These are phyloP conservation scores for Myotis lucifugus DNA, from an alignment of 2,113 vertebrate species.

Conservation along the genomic window DNA sequence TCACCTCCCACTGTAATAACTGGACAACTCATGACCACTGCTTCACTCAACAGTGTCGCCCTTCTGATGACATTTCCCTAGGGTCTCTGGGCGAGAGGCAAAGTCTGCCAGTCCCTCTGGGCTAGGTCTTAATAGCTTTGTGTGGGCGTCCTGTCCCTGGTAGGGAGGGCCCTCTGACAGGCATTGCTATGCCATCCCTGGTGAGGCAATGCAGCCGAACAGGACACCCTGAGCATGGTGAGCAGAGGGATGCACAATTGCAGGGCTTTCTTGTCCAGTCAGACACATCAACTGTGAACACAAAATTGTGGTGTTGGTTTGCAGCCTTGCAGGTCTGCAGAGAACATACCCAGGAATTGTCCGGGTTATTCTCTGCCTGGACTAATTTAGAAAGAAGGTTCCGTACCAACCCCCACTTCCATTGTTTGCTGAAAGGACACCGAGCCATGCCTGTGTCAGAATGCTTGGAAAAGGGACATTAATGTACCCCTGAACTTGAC, in stretches of 20 bases:
- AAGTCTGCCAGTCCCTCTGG: background rate
- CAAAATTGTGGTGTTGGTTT: fast-evolving
- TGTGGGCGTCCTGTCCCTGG: background rate
- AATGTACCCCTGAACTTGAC: background rate
- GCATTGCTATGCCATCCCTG: background rate
- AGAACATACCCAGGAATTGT: background rate
- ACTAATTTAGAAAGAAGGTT: no score
- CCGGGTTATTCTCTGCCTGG: background rate
- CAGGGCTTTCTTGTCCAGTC: background rate
- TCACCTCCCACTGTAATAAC: background rate
- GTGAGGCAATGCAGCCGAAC: background rate
- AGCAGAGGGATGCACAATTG: fast-evolving
- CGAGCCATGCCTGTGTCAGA: background rate
- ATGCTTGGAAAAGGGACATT: background rate
- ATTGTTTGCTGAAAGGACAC: background rate
- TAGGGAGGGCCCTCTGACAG: background rate
- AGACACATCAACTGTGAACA: background rate
- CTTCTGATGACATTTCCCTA: background rate
- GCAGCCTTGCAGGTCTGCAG: background rate
- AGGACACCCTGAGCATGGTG: background rate
- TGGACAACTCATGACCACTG: fast-evolving
- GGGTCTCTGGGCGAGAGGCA: background rate
- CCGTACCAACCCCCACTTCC: background rate
- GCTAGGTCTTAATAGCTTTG: background rate
- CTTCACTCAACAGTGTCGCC: background rate